Conservation (phyloP, 1,140 invertebrate species). For the Littorina saxatilis region DNA sequence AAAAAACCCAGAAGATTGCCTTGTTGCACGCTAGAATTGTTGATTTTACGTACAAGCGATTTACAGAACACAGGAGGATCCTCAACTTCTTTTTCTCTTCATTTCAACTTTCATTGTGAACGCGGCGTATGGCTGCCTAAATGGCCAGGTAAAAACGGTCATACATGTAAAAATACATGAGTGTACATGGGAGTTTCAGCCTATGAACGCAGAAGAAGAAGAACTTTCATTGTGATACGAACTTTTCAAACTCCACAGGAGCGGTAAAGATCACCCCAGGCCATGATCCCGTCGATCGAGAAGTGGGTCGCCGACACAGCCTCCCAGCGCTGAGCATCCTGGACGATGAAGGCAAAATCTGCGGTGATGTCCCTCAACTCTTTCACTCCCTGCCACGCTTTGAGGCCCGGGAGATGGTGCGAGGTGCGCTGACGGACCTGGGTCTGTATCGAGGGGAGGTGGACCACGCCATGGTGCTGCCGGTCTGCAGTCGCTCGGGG, state of each 20-base stretch:
- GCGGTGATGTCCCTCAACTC: conserved; percentile 41
- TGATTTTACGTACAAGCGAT: no score
- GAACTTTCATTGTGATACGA: no score
- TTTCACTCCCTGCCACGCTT: conserved; percentile 94
- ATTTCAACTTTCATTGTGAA: no score
- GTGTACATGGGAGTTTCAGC: no score
- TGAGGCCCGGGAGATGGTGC: conserved; percentile 88
- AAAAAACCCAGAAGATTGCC: no score
- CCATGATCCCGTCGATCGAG: conserved; percentile 97
- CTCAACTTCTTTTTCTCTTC: no score
- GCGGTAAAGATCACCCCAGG: conserved; percentile 99
- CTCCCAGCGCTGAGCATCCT: conserved; percentile 90
- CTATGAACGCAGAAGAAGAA: no score
- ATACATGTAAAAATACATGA: no score
- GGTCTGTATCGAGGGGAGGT: conserved; percentile 89
- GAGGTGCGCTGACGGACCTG: conserved; percentile 84
- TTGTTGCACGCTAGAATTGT: no score
- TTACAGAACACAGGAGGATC: no score
- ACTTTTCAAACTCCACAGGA: conserved; percentile 80
- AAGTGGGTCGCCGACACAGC: conserved; percentile 93
- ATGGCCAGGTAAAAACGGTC: no score
- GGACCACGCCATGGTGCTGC: conserved; percentile 96
- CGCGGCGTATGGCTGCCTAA: no score
- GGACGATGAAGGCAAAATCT: conserved; percentile 86
- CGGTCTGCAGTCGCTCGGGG: conserved; percentile 95